These are phyloP conservation scores for Alcedo atthis DNA, from an alignment of 2,797 vertebrate species.

Conservation along the genomic window DNA sequence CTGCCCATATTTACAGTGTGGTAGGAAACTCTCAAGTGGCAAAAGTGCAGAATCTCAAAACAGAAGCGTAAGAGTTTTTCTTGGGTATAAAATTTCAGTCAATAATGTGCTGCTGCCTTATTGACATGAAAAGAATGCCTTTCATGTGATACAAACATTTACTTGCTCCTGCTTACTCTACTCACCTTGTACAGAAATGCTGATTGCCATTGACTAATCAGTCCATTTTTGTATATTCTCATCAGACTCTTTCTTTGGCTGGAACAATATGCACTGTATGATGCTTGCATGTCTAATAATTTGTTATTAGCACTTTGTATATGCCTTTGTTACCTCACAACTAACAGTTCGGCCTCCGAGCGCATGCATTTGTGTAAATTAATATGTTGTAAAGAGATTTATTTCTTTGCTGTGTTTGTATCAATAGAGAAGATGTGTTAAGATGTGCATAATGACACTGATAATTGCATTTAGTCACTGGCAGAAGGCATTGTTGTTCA, in stretches of 20 bases:
- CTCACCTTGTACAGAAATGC: constrained; percentile 71
- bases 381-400: constrained; percentile 45
- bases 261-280: constrained; percentile 80
- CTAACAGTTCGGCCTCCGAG: constrained; percentile 77
- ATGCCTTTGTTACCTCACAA: constrained; percentile 78
- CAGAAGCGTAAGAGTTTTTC: constrained; percentile 38
- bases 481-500: constrained; percentile 36
- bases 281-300: constrained; percentile 82
- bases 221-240: constrained; percentile 80
- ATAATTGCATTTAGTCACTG: constrained; percentile 47
- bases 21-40: constrained; percentile 37
- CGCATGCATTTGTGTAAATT: constrained; percentile 78
- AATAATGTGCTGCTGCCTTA: constrained; percentile 63
- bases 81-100: constrained; percentile 69
- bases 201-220: constrained; percentile 72
- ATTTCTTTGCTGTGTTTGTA: constrained; percentile 55
- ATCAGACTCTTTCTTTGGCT: constrained; percentile 82
- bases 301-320: constrained; percentile 73
- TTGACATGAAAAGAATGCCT: constrained; percentile 50
- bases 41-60: constrained; percentile 42
- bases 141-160: constrained; percentile 63
- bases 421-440: constrained; percentile 24
- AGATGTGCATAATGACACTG: not conserved
- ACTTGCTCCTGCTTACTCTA: constrained; percentile 67
- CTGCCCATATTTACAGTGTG: constrained; percentile 7